phyloP scores from a whole-genome alignment of 2,113 vertebrate species.

The Caloenas nicobarica region DNA sequence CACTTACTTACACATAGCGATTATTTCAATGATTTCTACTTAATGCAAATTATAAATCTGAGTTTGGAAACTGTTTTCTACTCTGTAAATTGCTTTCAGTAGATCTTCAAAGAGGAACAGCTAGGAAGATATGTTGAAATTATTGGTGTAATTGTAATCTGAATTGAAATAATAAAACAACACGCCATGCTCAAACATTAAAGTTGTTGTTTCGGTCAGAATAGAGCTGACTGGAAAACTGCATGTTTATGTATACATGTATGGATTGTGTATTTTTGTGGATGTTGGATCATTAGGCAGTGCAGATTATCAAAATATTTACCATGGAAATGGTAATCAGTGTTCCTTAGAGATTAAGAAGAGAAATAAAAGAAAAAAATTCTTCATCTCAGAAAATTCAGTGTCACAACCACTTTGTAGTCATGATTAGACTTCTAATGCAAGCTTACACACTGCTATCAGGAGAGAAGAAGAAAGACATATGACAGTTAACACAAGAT shows the following conservation, averaged over 20 bases:
- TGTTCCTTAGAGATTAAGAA: not conserved
- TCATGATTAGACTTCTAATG: not conserved
- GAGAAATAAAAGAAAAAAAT: not conserved
- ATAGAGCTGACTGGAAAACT: not conserved
- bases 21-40: not conserved
- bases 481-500: accelerated
- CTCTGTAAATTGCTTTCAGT: not conserved
- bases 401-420: not conserved
- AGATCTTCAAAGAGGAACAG: not conserved
- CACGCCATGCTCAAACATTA: not conserved
- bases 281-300: not conserved
- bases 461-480: not conserved
- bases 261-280: not conserved
- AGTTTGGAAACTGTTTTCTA: not conserved
- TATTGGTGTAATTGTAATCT: not conserved
- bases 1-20: not conserved
- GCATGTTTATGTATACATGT: not conserved
- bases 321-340: not conserved
- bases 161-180: not conserved
- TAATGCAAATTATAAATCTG: not conserved
- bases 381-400: not conserved
- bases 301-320: not conserved
- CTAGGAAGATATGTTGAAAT: not conserved
- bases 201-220: not conserved
- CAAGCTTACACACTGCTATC: not conserved